Percentiles rank a stretch among this genome's conserved stretches.
These are phyloP conservation scores for Haliclystus octoradiatus DNA, from an alignment of 30 jellyfish, hydroid and myxozoan species.

Conservation along the genomic window DNA sequence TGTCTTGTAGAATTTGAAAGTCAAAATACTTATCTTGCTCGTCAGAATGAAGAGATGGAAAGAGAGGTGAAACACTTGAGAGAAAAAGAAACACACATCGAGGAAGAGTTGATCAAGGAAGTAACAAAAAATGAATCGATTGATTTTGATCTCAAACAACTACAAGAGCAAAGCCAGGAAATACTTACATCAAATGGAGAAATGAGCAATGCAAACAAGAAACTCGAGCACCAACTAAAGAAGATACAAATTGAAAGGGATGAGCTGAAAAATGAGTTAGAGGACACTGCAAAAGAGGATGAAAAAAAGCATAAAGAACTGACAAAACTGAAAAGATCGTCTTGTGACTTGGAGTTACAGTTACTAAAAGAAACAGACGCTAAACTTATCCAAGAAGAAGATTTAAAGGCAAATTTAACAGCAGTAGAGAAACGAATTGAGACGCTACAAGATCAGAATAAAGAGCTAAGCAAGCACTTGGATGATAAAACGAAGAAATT, in stretches of 20 bases:
- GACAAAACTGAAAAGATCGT: neutral
- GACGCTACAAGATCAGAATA: slow-evolving; percentile 64
- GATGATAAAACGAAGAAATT: slow-evolving; percentile 60
- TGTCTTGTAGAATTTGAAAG: slow-evolving; percentile 61
- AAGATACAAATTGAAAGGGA: neutral
- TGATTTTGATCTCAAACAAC: slow-evolving; percentile 48
- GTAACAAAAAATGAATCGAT: slow-evolving; percentile 43
- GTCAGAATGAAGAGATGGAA: slow-evolving; percentile 55
- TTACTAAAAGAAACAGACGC: neutral
- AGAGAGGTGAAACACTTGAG: slow-evolving; percentile 27
- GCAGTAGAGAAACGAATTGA: slow-evolving; percentile 45
- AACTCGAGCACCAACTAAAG: neutral
- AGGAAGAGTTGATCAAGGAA: slow-evolving; percentile 43
- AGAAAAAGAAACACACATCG: slow-evolving; percentile 56
- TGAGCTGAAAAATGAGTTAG: neutral
- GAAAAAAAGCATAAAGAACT: neutral
- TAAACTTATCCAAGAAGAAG: slow-evolving; percentile 11
- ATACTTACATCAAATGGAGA: slow-evolving; percentile 23
- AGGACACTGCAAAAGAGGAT: neutral
- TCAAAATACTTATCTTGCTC: slow-evolving; percentile 13
- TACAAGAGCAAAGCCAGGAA: slow-evolving; percentile 39
- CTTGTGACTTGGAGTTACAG: neutral
- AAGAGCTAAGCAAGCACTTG: slow-evolving; percentile 66
- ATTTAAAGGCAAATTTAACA: slow-evolving; percentile 53
- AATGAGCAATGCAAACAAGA: neutral